phyloP scores from a whole-genome alignment of 2,797 vertebrate genomes.

The Morus bassanus region DNA sequence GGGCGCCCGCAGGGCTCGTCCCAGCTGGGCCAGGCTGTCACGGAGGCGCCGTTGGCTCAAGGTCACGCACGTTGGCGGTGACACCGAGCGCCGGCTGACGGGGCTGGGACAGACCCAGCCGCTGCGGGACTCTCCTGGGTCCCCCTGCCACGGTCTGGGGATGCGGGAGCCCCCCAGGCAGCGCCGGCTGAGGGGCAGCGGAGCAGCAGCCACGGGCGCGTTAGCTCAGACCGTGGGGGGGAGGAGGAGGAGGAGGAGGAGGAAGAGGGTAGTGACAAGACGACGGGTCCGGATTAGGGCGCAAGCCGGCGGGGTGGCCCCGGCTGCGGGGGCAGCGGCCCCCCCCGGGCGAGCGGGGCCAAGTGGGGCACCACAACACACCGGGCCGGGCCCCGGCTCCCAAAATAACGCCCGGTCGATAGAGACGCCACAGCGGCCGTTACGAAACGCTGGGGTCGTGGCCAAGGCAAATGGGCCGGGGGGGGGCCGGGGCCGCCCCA shows the following conservation, averaged over 20 bases:
- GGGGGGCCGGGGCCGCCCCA: background rate
- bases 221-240: background rate
- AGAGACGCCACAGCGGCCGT: background rate
- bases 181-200: background rate
- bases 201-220: background rate
- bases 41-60: background rate
- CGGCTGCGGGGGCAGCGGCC: background rate
- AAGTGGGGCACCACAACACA: background rate
- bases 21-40: background rate
- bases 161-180: background rate
- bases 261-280: background rate
- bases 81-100: background rate
- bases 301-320: background rate
- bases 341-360: background rate
- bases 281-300: background rate
- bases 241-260: background rate
- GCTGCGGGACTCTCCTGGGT: background rate
- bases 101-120: background rate
- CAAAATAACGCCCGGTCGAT: slow-evolving; percentile 17
- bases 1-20: background rate
- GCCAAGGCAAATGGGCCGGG: background rate
- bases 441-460: background rate
- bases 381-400: background rate
- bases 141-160: accelerated
- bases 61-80: background rate